Conservation (phyloP, 2,113 vertebrate species). For the Vicugna pacos region DNA sequence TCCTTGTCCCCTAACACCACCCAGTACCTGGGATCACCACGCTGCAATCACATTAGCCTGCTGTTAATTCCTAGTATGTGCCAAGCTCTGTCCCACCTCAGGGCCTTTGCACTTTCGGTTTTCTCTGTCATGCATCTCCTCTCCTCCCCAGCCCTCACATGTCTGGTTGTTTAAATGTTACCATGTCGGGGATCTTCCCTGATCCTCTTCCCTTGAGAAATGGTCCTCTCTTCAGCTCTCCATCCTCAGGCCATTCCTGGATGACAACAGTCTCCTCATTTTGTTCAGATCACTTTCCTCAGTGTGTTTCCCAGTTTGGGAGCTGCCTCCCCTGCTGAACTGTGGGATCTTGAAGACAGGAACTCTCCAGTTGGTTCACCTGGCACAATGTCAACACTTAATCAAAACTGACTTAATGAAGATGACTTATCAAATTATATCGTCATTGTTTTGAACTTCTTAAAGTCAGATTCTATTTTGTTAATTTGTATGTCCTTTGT, state of each 20-base stretch:
- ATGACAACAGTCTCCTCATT: not conserved
- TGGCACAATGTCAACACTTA: conserved; percentile 23
- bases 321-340: not conserved
- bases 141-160: not conserved
- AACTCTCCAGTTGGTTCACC: conserved; percentile 70
- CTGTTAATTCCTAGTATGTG: not conserved
- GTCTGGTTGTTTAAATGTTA: not conserved
- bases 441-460: not conserved
- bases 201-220: not conserved
- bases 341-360: conserved; percentile 42
- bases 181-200: not conserved
- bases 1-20: not conserved
- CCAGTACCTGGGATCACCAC: not conserved
- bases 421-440: not conserved
- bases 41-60: not conserved
- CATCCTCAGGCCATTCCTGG: not conserved
- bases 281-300: not conserved
- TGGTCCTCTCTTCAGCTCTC: not conserved
- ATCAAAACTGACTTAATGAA: conserved; percentile 27
- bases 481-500: not conserved
- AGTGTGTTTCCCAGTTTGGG: not conserved
- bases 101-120: not conserved
- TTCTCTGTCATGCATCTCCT: not conserved
- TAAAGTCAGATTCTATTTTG: not conserved
- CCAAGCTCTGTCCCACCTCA: not conserved